Evolutionary conservation across 1,140 invertebrate genomes (phyloP), one percentile per base, ranked within the genome.

Genomic region (Drosophila baimaii): DNA sequence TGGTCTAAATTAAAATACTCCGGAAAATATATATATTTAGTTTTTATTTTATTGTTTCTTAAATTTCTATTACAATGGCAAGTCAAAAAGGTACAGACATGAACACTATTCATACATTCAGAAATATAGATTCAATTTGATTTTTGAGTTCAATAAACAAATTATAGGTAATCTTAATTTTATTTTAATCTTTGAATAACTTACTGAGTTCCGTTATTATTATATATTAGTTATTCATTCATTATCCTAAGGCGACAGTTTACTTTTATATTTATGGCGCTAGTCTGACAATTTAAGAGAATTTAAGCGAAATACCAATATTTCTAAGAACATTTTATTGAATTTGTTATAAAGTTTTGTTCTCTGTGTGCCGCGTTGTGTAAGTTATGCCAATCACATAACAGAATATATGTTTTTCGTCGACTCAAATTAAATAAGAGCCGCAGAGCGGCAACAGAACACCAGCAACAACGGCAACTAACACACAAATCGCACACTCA

Each of bases 381-480:
- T 76, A 88, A 85, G 83, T 88, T 85, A 79, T 82, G 82, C 83
- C 82, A 85, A 88, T 85, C 82, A 85, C 69, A 82, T 79, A 88
- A 77, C 83, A 73, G 81, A 85, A 88, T 85, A 82, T 82, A 54
- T 77, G 61, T 88, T 88, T 88, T 78, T 80, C 49, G 80, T 74
- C 77, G 77, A 52, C 83, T 82, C 65, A 82, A 88, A 85, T 84
- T 84, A 84, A 84, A 84, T 84, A 85, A 85, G 82, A 84, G 81
- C 81, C 81, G 65, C 68, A 81, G 69, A 77, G 63, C 73, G 35
- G 29, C 57, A 69, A 62, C 51, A 44, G 21, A 54, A 35, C 51
- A 54, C 65, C 62, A 65, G 12, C 61, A 54, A 15, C 69, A 59
- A 17, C 71, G 56, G 54, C 77, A 77, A 56, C 79, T 73, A 57